phyloP scores from a whole-genome alignment of 2,888 invertebrate genomes.

The Chaetoderma sp. region DNA sequence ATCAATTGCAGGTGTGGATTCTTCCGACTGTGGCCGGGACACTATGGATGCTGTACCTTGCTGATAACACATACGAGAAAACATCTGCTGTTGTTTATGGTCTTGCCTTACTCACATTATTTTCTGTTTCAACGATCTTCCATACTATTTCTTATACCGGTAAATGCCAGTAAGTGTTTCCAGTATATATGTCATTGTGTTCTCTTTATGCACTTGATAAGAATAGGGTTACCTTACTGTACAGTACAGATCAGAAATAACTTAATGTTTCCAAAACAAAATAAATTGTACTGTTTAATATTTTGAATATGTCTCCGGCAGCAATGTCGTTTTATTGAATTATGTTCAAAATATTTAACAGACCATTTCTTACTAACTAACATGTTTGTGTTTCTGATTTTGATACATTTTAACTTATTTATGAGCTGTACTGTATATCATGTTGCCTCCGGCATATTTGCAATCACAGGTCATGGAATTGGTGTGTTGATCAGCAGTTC shows the following conservation, averaged over 20 bases:
- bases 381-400: too few species aligned
- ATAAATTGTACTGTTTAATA: not conserved
- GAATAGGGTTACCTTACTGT: not conserved
- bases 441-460: too few species aligned
- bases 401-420: too few species aligned
- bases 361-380: too few species aligned
- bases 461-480: too few species aligned
- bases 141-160: conserved; percentile 82
- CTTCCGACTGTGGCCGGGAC: conserved; percentile 86
- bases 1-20: conserved; percentile 77
- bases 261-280: too few species aligned
- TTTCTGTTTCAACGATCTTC: conserved; percentile 89
- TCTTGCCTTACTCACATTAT: conserved; percentile 84
- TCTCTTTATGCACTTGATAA: not conserved
- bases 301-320: too few species aligned
- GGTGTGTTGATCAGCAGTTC: too few species aligned
- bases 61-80: conserved; percentile 80
- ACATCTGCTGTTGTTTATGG: conserved; percentile 89
- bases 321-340: too few species aligned
- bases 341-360: too few species aligned
- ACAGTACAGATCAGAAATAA: too few species aligned
- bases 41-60: conserved; percentile 80
- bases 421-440: too few species aligned
- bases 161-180: conserved; percentile 61
- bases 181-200: not conserved